phyloP scores from a whole-genome alignment of 2,888 invertebrate genomes.

The Drosophila meridionalis region DNA sequence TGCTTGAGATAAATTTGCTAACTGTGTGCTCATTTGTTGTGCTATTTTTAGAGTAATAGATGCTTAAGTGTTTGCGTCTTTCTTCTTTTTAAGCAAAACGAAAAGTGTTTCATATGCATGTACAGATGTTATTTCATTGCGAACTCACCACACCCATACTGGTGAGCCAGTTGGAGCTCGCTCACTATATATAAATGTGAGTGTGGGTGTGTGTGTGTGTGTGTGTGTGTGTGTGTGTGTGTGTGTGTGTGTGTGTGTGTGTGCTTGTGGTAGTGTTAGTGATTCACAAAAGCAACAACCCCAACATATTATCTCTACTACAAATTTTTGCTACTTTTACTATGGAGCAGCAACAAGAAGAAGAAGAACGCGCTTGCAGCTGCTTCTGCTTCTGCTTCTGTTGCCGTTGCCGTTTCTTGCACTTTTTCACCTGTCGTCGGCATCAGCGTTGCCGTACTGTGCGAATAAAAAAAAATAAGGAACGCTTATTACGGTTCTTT shows the following conservation, averaged over 20 bases:
- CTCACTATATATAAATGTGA: constrained; percentile 32
- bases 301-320: constrained; percentile 73
- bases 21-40: not conserved
- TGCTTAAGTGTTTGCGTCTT: constrained; percentile 19
- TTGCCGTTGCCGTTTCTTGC: constrained; percentile 27
- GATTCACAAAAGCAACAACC: constrained; percentile 74
- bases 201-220: constrained; percentile 12
- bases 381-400: constrained; percentile 29
- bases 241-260: constrained; percentile 14
- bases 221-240: constrained; percentile 10
- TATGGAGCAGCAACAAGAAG: constrained; percentile 40
- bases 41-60: constrained; percentile 21
- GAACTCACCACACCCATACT: constrained; percentile 62
- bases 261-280: constrained; percentile 46
- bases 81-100: constrained; percentile 22
- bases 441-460: constrained; percentile 57
- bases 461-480: constrained; percentile 32
- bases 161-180: constrained; percentile 55
- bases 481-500: constrained; percentile 30
- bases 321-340: constrained; percentile 67
- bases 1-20: not conserved
- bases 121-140: constrained; percentile 52
- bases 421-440: constrained; percentile 59
- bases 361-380: constrained; percentile 45
- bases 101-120: constrained; percentile 50